phyloP scores from a whole-genome alignment of 92 coral and sea anemone genomes.

The Porites lobata region DNA sequence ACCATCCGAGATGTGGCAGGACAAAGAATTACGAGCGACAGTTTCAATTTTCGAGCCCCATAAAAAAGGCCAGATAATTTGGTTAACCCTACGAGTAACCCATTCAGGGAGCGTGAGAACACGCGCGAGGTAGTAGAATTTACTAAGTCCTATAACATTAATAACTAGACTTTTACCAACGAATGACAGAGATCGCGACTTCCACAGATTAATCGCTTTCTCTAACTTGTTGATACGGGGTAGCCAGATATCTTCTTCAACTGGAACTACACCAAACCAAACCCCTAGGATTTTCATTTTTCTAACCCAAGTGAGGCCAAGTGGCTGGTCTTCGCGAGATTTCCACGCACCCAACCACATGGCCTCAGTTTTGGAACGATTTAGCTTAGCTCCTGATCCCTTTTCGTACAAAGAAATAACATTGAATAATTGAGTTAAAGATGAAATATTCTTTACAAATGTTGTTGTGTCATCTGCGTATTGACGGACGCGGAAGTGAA shows the following conservation, averaged over 20 bases:
- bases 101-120: background rate
- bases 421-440: no score
- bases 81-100: background rate
- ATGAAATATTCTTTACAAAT: no score
- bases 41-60: slow-evolving; percentile 13
- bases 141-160: background rate
- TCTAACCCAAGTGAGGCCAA: slow-evolving; percentile 5
- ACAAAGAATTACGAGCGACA: background rate
- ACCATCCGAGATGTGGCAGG: background rate
- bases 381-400: background rate
- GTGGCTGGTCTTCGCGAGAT: background rate
- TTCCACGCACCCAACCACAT: slow-evolving; percentile 6
- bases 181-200: background rate
- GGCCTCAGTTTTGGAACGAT: background rate
- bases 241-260: background rate
- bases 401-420: no score
- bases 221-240: background rate
- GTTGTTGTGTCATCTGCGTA: no score
- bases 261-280: background rate
- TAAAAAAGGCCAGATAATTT: background rate
- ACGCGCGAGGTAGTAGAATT: background rate
- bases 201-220: slow-evolving; percentile 2
- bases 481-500: no score
- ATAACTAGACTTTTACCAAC: background rate
- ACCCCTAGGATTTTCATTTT: slow-evolving; percentile 14